These are phyloP conservation scores for Pentalonia nigronervosa DNA, from an alignment of 1,140 invertebrate species.

Conservation along the genomic window DNA sequence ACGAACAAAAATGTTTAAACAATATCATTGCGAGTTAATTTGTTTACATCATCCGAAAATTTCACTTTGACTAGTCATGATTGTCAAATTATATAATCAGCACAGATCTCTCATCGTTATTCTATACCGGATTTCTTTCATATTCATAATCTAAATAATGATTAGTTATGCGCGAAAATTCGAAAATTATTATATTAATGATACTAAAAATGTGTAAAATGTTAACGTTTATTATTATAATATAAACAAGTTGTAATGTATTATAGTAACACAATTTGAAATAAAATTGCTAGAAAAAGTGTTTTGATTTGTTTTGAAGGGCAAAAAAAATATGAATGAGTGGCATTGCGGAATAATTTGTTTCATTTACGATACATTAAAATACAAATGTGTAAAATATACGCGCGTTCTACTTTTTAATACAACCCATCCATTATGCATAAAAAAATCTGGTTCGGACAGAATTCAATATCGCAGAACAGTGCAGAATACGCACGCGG, in stretches of 20 bases:
- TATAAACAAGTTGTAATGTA: not conserved
- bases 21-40: conserved; percentile 25
- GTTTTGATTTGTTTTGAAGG: not conserved
- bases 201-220: not conserved
- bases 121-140: conserved; percentile 26
- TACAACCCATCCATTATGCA: conserved; percentile 21
- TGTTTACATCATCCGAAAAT: conserved; percentile 50
- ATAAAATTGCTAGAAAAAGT: not conserved
- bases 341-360: conserved; percentile 27
- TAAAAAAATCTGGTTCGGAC: conserved; percentile 10
- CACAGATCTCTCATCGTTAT: conserved; percentile 36
- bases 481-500: not conserved
- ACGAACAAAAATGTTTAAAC: not conserved
- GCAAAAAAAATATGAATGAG: conserved; percentile 28
- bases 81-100: conserved; percentile 24
- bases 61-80: conserved; percentile 42
- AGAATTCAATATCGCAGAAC: not conserved
- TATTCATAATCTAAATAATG: not conserved
- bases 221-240: not conserved
- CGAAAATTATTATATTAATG: not conserved
- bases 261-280: not conserved
- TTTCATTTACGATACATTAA: not conserved
- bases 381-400: conserved; percentile 18
- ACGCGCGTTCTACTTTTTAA: conserved; percentile 25
- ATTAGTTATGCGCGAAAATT: not conserved